Base-by-base conservation (phyloP, 1,140 invertebrate species). In the Gerris buenoi region DNA sequence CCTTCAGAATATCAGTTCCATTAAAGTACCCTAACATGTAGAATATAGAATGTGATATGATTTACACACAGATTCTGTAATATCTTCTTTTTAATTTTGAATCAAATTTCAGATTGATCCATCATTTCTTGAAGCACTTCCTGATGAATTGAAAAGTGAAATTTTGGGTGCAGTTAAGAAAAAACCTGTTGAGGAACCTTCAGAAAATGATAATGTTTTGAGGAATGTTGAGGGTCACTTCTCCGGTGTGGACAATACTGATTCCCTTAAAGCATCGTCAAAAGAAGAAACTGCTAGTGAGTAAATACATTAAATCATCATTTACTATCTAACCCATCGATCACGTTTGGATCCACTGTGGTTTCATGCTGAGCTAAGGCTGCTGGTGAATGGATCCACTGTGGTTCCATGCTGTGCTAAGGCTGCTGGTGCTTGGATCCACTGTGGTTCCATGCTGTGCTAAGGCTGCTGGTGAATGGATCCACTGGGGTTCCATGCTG, bases 101-200 rank as follows among this genome's bases (percentile, higher is more conserved):
- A n/a, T n/a, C n/a, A n/a, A 22, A 3, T 28, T 67, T 68, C 33
- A 69, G 26, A 64, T 72, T 67, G 83, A 86, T 78, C 68, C 79
- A 67, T 75, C 79, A 23, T 79, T 86, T 18, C 73, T 87, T 29
- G 76, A 81, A 22, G 81, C 82, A 71, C 70, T 87, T 62, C 86
- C 85, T 0, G 77, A 79, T 62, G 82, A 85, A 61, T 80, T 87
- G 68, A 78, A 80, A 68, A 79, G 79, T 27, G 86, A 88, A 78
- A 79, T 88, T 66, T 74, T 86, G 1, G 76, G 83, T 56, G 26
- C 23, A 70, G 70, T 65, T 56, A 64, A 67, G 33, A 60, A 14
- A 27, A 27, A 2, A 0, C 63, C 58, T 22, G 14, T 33, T 65
- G 46, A 29, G 67, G 25, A 65, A 63, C 27, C 58, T 64, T 56